Percentiles rank a stretch among this genome's conserved stretches.
Conservation (phyloP, 2,797 vertebrate species). For the Ibycter americanus region DNA sequence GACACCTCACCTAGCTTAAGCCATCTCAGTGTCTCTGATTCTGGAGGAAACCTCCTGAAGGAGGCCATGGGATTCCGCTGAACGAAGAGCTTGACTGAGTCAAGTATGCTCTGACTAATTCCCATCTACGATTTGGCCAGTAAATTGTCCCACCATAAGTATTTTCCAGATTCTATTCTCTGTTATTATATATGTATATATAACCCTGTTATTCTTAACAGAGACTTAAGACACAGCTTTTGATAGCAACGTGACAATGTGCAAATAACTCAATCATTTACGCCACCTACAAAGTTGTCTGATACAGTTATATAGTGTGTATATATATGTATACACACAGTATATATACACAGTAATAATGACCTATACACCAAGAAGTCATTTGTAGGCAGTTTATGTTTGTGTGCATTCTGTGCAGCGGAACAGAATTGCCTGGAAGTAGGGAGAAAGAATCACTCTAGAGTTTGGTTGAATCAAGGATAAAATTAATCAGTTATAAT, state of each 20-base stretch:
- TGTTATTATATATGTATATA: too few relatives aligned
- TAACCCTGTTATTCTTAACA: too few relatives aligned
- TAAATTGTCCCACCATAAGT: neutral
- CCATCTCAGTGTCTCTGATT: neutral
- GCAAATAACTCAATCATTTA: neutral
- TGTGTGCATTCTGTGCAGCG: neutral
- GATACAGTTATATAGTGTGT: too few relatives aligned
- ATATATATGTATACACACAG: too few relatives aligned
- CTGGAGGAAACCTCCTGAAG: neutral
- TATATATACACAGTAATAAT: too few relatives aligned
- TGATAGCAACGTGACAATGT: neutral
- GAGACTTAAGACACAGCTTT: neutral
- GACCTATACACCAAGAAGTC: neutral
- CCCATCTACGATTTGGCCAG: neutral
- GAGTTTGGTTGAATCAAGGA: neutral
- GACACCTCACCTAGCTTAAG: neutral
- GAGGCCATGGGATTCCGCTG: neutral
- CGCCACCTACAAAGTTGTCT: neutral
- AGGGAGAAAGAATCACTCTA: neutral
- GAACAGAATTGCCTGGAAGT: neutral
- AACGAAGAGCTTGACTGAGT: neutral
- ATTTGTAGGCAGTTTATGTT: neutral
- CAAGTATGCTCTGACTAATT: neutral
- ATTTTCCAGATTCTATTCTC: too few relatives aligned
- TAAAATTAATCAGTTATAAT: neutral